Conservation (phyloP, 2,888 invertebrate species). For the Coelogynopora nodosa region DNA sequence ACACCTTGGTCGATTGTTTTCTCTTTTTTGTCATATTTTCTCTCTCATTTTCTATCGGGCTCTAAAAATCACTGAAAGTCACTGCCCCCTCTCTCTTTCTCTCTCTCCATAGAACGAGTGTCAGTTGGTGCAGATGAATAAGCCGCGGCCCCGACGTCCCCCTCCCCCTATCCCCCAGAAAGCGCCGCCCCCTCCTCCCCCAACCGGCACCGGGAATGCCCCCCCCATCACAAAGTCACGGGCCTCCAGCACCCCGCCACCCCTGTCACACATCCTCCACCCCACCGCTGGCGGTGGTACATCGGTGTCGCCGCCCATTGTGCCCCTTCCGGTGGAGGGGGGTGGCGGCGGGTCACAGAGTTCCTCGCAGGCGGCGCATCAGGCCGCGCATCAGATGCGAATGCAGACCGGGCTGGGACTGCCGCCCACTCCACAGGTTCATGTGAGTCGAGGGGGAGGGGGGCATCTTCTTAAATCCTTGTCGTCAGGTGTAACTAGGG, state of each 20-base stretch:
- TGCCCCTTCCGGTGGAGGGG: background rate
- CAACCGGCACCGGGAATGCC: background rate
- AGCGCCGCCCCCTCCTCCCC: background rate
- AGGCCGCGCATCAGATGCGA: background rate
- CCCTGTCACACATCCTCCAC: background rate
- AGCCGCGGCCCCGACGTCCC: background rate
- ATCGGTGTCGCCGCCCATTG: background rate
- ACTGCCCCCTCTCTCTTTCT: background rate
- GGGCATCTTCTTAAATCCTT: no score
- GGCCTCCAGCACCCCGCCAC: background rate
- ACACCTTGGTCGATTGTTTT: no score
- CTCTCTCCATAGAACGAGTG: background rate
- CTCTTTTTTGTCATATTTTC: no score
- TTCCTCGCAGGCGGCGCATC: background rate
- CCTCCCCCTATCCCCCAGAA: background rate
- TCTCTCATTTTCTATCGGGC: no score
- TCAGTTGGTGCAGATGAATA: background rate
- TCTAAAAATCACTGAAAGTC: background rate
- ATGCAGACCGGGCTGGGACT: background rate
- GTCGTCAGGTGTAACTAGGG: no score
- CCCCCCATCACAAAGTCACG: background rate
- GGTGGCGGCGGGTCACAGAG: background rate
- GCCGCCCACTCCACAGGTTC: slow-evolving; percentile 6
- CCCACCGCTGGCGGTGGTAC: background rate
- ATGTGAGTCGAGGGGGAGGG: no score